A percentile compares a stretch with the other conserved stretches of the same genome.
phyloP scores from a whole-genome alignment of 2,797 vertebrate species.

The Squalus acanthias region DNA sequence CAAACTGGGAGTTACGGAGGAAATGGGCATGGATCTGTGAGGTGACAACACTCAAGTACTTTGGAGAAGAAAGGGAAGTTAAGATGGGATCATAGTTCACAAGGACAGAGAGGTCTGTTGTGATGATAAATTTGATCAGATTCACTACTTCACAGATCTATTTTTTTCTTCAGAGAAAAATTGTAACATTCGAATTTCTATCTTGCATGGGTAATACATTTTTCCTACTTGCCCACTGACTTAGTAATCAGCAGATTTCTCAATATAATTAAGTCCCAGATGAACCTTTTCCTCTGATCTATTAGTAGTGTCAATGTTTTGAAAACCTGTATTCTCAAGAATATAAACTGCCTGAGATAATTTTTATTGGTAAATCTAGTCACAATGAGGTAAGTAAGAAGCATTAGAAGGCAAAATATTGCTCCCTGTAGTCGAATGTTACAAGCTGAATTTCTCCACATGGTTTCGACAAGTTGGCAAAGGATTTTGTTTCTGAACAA shows the following conservation, averaged over 20 bases:
- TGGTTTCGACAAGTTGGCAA: neutral
- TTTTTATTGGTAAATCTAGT: constrained; percentile 5
- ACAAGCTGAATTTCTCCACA: neutral
- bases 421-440: neutral
- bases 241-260: neutral
- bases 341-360: neutral
- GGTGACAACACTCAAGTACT: neutral
- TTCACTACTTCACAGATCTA: neutral
- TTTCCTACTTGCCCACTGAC: neutral
- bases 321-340: neutral
- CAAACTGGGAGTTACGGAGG: neutral
- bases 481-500: neutral
- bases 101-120: neutral
- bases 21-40: neutral
- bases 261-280: neutral
- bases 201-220: neutral
- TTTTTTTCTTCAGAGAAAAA: neutral
- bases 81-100: neutral
- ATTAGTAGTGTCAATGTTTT: neutral
- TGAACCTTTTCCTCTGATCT: neutral
- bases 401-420: neutral
- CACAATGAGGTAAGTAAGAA: neutral
- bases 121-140: neutral
- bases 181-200: neutral
- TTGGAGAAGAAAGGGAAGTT: neutral